These are phyloP conservation scores for Fragum fragum DNA, from an alignment of 2,888 invertebrate species.

Conservation along the genomic window DNA sequence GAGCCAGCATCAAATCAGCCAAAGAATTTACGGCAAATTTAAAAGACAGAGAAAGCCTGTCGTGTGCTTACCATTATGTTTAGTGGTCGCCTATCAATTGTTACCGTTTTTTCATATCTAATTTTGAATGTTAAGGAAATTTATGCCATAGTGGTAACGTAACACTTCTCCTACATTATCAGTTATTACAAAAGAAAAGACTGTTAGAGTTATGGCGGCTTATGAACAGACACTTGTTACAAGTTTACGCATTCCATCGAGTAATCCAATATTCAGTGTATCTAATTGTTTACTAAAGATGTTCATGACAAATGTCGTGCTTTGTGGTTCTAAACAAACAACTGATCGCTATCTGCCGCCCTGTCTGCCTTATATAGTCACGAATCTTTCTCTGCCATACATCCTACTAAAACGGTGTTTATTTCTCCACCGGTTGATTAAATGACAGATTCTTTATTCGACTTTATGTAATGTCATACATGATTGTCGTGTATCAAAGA, in stretches of 20 bases:
- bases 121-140: too few species aligned
- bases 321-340: slow-evolving; percentile 24
- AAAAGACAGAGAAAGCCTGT: too few species aligned
- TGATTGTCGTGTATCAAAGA: too few species aligned
- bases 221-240: background rate
- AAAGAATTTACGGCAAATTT: too few species aligned
- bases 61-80: too few species aligned
- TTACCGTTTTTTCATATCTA: too few species aligned
- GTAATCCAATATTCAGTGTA: slow-evolving; percentile 11
- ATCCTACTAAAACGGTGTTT: background rate
- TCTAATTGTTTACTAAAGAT: slow-evolving; percentile 28
- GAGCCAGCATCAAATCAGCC: too few species aligned
- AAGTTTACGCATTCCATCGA: slow-evolving; percentile 8
- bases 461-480: background rate
- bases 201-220: background rate
- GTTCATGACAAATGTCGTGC: slow-evolving; percentile 25
- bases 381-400: background rate
- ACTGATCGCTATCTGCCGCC: slow-evolving; percentile 3
- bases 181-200: background rate
- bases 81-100: too few species aligned
- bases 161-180: background rate
- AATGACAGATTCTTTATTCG: background rate
- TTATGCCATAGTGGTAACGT: too few species aligned
- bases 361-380: background rate
- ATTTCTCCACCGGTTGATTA: background rate